phyloP scores from a whole-genome alignment of 2,797 vertebrate species.

The Botia kubotai region DNA sequence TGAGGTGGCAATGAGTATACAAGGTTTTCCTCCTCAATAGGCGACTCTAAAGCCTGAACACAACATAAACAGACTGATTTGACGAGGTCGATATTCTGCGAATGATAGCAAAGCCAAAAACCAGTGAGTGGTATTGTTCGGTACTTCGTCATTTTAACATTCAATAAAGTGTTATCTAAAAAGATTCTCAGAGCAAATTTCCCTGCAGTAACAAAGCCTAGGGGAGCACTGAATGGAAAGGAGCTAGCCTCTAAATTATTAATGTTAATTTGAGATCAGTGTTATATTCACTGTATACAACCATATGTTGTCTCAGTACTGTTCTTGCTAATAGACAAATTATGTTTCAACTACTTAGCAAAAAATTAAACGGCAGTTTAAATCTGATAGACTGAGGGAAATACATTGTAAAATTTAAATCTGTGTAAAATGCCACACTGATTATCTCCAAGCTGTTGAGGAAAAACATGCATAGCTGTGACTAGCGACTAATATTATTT shows the following conservation, averaged over 20 bases:
- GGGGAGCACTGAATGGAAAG: conserved; percentile 36
- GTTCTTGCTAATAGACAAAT: conserved; percentile 13
- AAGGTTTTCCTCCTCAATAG: conserved; percentile 71
- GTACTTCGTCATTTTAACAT: conserved; percentile 50
- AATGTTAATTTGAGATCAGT: conserved; percentile 57
- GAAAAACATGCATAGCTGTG: not conserved
- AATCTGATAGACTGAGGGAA: conserved; percentile 12
- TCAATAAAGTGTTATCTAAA: conserved; percentile 12
- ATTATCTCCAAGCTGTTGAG: conserved; percentile 9
- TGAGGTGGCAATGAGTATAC: conserved; percentile 67
- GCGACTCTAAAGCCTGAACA: conserved; percentile 71
- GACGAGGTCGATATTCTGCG: not conserved
- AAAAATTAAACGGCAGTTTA: not conserved
- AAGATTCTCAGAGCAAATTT: conserved; percentile 29
- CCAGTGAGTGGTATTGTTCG: conserved; percentile 39
- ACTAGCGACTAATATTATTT: conserved; percentile 19
- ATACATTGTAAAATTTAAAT: conserved; percentile 26
- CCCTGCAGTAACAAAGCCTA: conserved; percentile 35
- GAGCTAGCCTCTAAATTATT: conserved; percentile 60
- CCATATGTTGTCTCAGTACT: conserved; percentile 26
- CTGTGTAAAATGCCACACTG: conserved; percentile 22
- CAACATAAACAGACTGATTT: conserved; percentile 47
- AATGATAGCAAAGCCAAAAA: conserved; percentile 21
- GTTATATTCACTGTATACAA: conserved; percentile 42
- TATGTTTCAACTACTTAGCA: conserved; percentile 2